Base-by-base conservation (phyloP, 2,888 invertebrate genomes). In the Ormyrus thymus region DNA sequence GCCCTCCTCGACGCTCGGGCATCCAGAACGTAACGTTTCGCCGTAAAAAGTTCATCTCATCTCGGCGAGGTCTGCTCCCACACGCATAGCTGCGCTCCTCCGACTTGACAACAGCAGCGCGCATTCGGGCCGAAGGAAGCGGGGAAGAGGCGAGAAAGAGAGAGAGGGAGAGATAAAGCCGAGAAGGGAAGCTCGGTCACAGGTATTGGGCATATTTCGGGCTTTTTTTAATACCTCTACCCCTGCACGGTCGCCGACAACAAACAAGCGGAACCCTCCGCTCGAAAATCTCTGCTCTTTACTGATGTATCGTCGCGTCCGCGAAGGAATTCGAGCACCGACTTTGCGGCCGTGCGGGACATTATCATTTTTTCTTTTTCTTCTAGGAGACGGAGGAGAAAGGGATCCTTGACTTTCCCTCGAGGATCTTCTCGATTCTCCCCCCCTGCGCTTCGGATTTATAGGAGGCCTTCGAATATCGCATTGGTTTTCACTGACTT, bases 221-320 rank as follows among this genome's bases (percentile, higher is more conserved):
- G 45, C 13, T 46, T 56, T 69, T 51, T 55, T 68, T 45, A 65
- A 59, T 78, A 78, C 56, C 73, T 78, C 68, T 9, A 55, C 13
- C 11, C 7, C 7, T 5, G 11, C 51, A 43, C 55, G 11, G 48
- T 68, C 68, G 29, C 29, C 48, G 29, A 55, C 61, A 55, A 62
- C 62, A 76, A 76, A 76, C 68, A 69, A 69, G 62, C 59, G 61
- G 62, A 76, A 76, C 66, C 74, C 61, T 61, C 29, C 78, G 48
- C 29, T n/a, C n/a, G 29, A 29, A 29, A 29, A 29, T 29, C 50
- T 9, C 10, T 51, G 68, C 13, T 13, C 66, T 70, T 75, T 15
- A 61, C 53, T 76, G 59, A 74, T 43, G 58, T 75, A 70, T 79
- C 75, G 65, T 75, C 75, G 70, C 58, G 51, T 15, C 53, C 51